Percentiles rank a stretch among this genome's conserved stretches.
Conservation (phyloP, 2,888 invertebrate species). For the Cerastoderma edule region DNA sequence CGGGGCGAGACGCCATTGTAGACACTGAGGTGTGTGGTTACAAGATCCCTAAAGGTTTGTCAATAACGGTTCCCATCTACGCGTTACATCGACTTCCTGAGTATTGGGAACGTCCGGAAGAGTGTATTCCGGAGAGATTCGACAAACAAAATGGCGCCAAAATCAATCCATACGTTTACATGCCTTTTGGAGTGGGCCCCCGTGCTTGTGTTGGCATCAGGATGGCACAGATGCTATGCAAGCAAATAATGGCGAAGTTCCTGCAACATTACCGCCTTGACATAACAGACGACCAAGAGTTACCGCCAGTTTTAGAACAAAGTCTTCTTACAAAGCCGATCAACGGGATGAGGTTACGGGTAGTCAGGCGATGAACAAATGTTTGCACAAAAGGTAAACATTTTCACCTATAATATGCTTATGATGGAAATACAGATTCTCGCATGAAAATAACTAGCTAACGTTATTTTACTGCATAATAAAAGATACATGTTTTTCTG, state of each 20-base stretch:
- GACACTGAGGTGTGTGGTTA: slow-evolving; percentile 49
- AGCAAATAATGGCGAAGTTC: slow-evolving; percentile 66
- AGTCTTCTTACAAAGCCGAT: slow-evolving; percentile 48
- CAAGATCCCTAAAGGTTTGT: slow-evolving; percentile 46
- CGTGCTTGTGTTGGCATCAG: slow-evolving; percentile 73
- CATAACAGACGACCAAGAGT: slow-evolving; percentile 31
- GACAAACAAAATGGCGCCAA: slow-evolving; percentile 45
- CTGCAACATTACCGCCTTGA: slow-evolving; percentile 64
- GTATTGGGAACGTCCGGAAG: slow-evolving; percentile 50
- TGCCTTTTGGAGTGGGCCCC: slow-evolving; percentile 75
- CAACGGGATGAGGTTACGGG: slow-evolving; percentile 35
- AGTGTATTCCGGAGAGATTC: slow-evolving; percentile 60
- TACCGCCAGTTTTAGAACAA: slow-evolving; percentile 43
- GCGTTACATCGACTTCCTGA: slow-evolving; percentile 54
- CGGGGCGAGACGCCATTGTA: slow-evolving; percentile 36
- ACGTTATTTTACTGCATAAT: too few species aligned
- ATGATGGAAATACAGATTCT: too few species aligned
- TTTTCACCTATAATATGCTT: too few species aligned
- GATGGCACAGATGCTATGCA: slow-evolving; percentile 69
- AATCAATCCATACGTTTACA: slow-evolving; percentile 62
- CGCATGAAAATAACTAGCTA: too few species aligned
- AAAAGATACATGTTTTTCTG: too few species aligned
- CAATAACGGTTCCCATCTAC: slow-evolving; percentile 48
- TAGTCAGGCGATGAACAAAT: slow-evolving; percentile 14
- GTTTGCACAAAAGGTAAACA: too few species aligned